Percentiles rank a stretch among this genome's conserved stretches.
Conservation (phyloP, 2,888 invertebrate genomes). For the Mellilla xanthometata region DNA sequence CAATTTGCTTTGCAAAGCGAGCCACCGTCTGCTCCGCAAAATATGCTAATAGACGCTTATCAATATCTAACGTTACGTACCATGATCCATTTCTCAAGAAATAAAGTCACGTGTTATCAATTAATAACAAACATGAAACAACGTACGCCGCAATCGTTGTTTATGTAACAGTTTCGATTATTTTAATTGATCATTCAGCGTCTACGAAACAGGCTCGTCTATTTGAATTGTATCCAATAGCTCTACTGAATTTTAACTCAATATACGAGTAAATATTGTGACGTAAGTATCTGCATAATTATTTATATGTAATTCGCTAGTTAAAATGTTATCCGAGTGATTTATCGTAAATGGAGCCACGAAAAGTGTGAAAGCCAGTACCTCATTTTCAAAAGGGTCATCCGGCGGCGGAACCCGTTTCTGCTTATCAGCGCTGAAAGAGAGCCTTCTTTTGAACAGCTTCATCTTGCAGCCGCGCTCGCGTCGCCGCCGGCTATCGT, state of each 20-base stretch:
- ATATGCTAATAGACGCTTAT: constrained; percentile 54
- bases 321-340: constrained; percentile 17
- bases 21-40: constrained; percentile 42
- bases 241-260: background rate
- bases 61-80: constrained; percentile 33
- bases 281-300: no score
- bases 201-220: constrained; percentile 6
- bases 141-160: constrained; percentile 4
- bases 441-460: constrained; percentile 78
- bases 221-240: constrained; percentile 7
- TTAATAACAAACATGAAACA: constrained; percentile 25
- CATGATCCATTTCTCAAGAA: constrained; percentile 2
- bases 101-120: constrained; percentile 30
- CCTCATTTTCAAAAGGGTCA: constrained; percentile 78
- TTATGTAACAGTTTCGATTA: constrained; percentile 16
- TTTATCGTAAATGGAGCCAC: constrained; percentile 29
- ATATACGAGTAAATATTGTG: no score
- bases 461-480: constrained; percentile 71
- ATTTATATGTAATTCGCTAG: no score
- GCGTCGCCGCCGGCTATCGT: constrained; percentile 41
- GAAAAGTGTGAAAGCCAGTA: constrained; percentile 53
- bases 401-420: constrained; percentile 68
- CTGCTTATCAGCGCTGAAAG: constrained; percentile 77
- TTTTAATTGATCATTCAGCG: constrained; percentile 5
- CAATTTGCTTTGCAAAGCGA: constrained; percentile 67